phyloP scores from a whole-genome alignment of 2,888 invertebrate species.

The Rhagonycha fulva region DNA sequence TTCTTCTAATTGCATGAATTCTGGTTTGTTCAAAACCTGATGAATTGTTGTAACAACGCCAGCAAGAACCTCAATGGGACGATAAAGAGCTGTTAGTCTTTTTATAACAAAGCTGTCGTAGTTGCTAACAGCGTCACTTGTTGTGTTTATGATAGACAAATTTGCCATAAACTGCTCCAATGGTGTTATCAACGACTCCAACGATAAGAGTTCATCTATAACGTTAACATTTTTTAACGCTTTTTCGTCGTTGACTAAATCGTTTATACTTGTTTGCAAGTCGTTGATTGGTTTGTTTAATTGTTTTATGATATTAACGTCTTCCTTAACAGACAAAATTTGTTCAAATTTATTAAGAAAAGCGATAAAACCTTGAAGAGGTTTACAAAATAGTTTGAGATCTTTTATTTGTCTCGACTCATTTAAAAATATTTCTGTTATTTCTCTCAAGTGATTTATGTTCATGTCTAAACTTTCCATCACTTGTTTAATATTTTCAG shows the following conservation, averaged over 20 bases:
- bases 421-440: not conserved
- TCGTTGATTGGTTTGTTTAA: slow-evolving; percentile 12
- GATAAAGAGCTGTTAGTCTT: not conserved
- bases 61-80: not conserved
- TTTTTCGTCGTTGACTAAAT: slow-evolving; percentile 3
- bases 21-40: not conserved
- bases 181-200: not conserved
- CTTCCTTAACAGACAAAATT: not conserved
- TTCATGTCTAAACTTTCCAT: not conserved
- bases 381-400: not conserved
- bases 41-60: not conserved
- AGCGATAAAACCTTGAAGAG: slow-evolving; percentile 11
- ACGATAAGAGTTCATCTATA: not conserved
- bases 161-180: not conserved
- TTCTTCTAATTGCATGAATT: slow-evolving; percentile 1
- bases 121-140: not conserved
- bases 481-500: not conserved
- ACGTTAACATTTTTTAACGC: not conserved
- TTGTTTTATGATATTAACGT: not conserved
- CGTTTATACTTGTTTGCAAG: slow-evolving; percentile 13
- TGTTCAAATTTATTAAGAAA: not conserved
- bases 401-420: not conserved
- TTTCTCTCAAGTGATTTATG: not conserved
- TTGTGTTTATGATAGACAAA: not conserved
- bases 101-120: not conserved